Conservation (phyloP, 2,113 vertebrate genomes). For the Mystacornis crossleyi region DNA sequence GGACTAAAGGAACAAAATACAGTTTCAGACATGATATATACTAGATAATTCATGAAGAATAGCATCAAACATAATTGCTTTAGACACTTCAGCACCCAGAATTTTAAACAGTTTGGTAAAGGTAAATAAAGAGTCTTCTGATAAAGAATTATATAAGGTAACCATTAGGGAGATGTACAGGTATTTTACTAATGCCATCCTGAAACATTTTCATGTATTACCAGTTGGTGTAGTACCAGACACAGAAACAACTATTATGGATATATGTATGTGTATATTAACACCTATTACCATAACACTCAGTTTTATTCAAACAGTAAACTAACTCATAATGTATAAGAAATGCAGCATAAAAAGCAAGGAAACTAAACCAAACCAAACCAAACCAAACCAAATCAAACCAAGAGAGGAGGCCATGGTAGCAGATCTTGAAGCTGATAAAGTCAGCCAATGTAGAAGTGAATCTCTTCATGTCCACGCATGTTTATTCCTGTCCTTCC, state of each 20-base stretch:
- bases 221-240: background rate
- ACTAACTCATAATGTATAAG: background rate
- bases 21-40: background rate
- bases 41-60: background rate
- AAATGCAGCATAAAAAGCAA: background rate
- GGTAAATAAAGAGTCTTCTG: background rate
- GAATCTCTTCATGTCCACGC: background rate
- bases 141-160: background rate
- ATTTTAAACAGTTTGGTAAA: background rate
- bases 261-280: background rate
- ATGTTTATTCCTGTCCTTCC: background rate
- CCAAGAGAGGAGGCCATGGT: fast-evolving
- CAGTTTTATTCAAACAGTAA: background rate
- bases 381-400: background rate
- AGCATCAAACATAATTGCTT: background rate
- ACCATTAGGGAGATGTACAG: background rate
- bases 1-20: background rate
- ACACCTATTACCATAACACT: background rate
- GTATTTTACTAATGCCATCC: background rate
- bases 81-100: background rate
- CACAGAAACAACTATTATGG: background rate
- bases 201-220: background rate
- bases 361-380: background rate
- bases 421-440: background rate
- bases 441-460: background rate